These are phyloP conservation scores for Mythimna pallens DNA, from an alignment of 2,888 invertebrate genomes.

Conservation along the genomic window DNA sequence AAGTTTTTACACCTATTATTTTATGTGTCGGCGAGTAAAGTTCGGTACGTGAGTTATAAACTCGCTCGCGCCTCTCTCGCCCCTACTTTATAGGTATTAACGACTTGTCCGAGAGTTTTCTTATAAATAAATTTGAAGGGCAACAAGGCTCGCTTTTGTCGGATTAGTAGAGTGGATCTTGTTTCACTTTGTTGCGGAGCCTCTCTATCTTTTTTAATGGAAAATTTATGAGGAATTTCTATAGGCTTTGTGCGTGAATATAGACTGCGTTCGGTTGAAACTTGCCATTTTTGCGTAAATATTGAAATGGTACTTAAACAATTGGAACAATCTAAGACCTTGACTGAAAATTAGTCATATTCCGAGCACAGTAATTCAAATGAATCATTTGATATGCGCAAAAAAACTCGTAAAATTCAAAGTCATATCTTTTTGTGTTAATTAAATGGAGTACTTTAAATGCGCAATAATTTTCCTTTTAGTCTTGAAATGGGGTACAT, in stretches of 20 bases:
- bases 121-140: conserved; percentile 91
- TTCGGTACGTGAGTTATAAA: conserved; percentile 91
- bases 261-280: conserved; percentile 50
- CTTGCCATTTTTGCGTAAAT: not conserved
- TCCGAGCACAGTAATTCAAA: not conserved
- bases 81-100: conserved; percentile 91
- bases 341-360: conserved; percentile 7
- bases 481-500: conserved; percentile 48
- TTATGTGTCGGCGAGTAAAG: conserved; percentile 91
- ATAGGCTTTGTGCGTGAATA: conserved; percentile 72
- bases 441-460: conserved; percentile 26
- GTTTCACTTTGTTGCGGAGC: conserved; percentile 90
- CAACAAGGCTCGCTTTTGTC: conserved; percentile 91
- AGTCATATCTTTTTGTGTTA: conserved; percentile 14
- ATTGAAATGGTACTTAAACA: conserved; percentile 14
- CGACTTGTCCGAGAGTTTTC: conserved; percentile 91
- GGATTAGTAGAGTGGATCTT: conserved; percentile 91
- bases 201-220: conserved; percentile 86
- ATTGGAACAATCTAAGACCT: not conserved
- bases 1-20: conserved; percentile 91
- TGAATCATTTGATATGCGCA: conserved; percentile 2
- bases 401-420: conserved; percentile 31
- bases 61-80: conserved; percentile 90
- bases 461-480: conserved; percentile 45
- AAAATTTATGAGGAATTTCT: conserved; percentile 81